These are phyloP conservation scores for Mesochorus sp. DNA, from an alignment of 2,888 invertebrate species.

Conservation along the genomic window DNA sequence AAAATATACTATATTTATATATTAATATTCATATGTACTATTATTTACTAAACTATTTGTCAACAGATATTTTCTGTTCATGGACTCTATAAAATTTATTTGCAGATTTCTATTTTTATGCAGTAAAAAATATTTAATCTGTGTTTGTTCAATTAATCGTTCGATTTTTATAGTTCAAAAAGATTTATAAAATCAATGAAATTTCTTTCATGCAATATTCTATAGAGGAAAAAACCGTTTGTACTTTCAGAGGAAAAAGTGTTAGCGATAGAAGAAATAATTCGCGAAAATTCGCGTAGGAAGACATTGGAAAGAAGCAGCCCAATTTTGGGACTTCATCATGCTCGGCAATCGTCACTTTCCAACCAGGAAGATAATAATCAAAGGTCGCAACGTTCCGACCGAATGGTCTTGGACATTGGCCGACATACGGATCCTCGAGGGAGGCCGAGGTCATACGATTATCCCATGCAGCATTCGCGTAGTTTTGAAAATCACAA, in stretches of 20 bases:
- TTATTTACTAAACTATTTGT: too few relatives aligned
- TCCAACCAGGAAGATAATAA: conserved; percentile 26
- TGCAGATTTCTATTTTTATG: background rate
- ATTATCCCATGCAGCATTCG: conserved; percentile 29
- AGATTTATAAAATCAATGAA: too few relatives aligned
- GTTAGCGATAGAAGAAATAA: conserved; percentile 80
- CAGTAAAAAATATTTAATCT: too few relatives aligned
- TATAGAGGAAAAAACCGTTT: too few relatives aligned
- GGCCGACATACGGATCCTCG: conserved; percentile 34
- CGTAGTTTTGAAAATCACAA: conserved; percentile 36
- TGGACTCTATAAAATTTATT: too few relatives aligned
- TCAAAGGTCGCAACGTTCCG: conserved; percentile 31
- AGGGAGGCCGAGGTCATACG: conserved; percentile 35
- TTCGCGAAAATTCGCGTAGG: conserved; percentile 76
- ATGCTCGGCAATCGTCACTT: background rate
- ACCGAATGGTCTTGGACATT: conserved; percentile 24
- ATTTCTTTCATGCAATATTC: too few relatives aligned
- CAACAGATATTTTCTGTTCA: too few relatives aligned
- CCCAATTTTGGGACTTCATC: conserved; percentile 28
- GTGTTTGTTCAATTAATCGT: too few relatives aligned
- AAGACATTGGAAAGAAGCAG: conserved; percentile 62
- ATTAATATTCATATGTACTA: too few relatives aligned
- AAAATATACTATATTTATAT: background rate
- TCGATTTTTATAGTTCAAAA: too few relatives aligned
- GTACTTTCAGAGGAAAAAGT: conserved; percentile 73